phyloP scores from a whole-genome alignment of 2,888 invertebrate species.

The Microdon myrmicae region DNA sequence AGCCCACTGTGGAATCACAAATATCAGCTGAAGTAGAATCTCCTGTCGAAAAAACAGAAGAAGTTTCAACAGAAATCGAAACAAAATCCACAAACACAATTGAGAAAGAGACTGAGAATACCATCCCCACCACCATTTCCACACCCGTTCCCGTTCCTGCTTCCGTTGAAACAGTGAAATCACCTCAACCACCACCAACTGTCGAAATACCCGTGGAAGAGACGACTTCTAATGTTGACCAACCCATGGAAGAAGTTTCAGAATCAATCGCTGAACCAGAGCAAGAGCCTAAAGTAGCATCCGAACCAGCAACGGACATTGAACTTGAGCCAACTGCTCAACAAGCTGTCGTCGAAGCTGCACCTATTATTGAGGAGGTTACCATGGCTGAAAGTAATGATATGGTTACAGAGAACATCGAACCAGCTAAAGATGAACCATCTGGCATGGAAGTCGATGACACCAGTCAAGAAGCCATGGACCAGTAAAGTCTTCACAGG shows the following conservation, averaged over 20 bases:
- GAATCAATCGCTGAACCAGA: constrained; percentile 39
- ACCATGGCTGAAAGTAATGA: constrained; percentile 60
- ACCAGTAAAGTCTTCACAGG: constrained; percentile 59
- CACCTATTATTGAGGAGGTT: constrained; percentile 59
- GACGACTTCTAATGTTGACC: constrained; percentile 30
- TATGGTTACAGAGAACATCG: constrained; percentile 62
- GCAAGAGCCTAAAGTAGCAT: too few relatives aligned
- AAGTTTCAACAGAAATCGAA: constrained; percentile 11
- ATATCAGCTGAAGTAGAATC: constrained; percentile 17
- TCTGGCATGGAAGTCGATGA: constrained; percentile 66
- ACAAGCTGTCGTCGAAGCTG: constrained; percentile 19
- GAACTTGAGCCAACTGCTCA: constrained; percentile 30
- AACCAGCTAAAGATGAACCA: constrained; percentile 59
- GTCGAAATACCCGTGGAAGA: constrained; percentile 2
- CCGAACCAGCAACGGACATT: too few relatives aligned
- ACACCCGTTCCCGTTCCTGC: constrained; percentile 48
- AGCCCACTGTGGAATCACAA: constrained; percentile 13
- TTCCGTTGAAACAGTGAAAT: constrained; percentile 55
- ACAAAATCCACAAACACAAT: constrained; percentile 9
- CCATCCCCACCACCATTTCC: background rate
- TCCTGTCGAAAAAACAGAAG: constrained; percentile 10
- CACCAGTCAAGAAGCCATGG: constrained; percentile 67
- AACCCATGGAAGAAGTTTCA: constrained; percentile 59
- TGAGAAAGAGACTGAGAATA: constrained; percentile 18
- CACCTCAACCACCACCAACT: constrained; percentile 13